These are phyloP conservation scores for Beroe forskalii DNA, from an alignment of 37 sponge, comb jelly and placozoan genomes.

Conservation along the genomic window DNA sequence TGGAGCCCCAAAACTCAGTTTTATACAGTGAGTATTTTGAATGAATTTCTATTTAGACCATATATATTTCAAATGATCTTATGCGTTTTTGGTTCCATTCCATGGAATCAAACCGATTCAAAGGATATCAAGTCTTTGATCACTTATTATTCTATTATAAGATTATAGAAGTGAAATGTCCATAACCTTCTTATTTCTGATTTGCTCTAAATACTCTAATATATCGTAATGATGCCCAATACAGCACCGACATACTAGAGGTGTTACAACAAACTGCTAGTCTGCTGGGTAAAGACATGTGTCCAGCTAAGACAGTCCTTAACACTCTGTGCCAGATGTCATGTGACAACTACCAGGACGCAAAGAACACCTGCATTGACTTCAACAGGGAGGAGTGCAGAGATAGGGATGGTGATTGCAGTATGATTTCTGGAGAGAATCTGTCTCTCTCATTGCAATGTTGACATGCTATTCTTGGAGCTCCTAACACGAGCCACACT, in stretches of 20 bases:
- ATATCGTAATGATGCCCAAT: too few relatives aligned
- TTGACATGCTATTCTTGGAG: not conserved
- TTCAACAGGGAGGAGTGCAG: not conserved
- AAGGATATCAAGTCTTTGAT: not conserved
- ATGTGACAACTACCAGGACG: not conserved
- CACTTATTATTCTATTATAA: not conserved
- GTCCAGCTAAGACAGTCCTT: constrained; percentile 1
- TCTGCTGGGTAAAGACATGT: not conserved
- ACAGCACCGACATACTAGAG: not conserved
- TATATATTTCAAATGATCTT: too few relatives aligned
- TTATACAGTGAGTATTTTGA: constrained; percentile 18
- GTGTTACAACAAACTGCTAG: not conserved
- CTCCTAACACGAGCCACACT: not conserved
- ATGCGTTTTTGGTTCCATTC: too few relatives aligned
- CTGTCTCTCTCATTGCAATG: not conserved
- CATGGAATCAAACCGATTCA: too few relatives aligned
- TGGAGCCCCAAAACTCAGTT: constrained; percentile 7
- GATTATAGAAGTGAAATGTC: too few relatives aligned
- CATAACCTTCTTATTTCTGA: too few relatives aligned
- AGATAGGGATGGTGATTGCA: not conserved
- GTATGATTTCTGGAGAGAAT: not conserved
- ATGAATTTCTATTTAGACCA: not conserved
- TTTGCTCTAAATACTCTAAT: too few relatives aligned
- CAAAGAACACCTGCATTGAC: not conserved
- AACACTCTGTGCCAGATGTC: not conserved